Percentiles rank a stretch among this genome's conserved stretches.
Evolutionary conservation across 1,140 invertebrate species (phyloP).

Genomic region (Leptonema lineaticorne): DNA sequence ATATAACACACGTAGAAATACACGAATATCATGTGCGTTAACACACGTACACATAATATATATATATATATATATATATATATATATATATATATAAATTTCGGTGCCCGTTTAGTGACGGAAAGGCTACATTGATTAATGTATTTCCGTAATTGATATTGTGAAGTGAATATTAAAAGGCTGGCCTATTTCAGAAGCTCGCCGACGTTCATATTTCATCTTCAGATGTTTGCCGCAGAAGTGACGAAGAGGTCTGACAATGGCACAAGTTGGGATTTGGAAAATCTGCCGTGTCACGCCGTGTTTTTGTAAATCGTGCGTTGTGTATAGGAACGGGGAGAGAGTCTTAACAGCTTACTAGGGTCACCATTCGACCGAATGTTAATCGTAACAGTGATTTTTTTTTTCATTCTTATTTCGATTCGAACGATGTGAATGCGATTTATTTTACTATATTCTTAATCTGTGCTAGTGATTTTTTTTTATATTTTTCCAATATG

Average conservation of each 20-base stretch:
- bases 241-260: constrained; percentile 28
- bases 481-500: too few relatives aligned
- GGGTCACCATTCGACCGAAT: constrained; percentile 11
- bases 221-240: constrained; percentile 32
- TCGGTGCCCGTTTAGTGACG: constrained; percentile 15
- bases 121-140: constrained; percentile 28
- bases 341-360: constrained; percentile 9
- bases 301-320: constrained; percentile 28
- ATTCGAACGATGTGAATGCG: too few relatives aligned
- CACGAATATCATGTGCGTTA: too few relatives aligned
- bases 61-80: neutral
- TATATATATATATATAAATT: neutral
- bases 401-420: neutral
- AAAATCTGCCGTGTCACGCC: constrained; percentile 23
- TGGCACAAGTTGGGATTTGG: constrained; percentile 28
- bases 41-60: neutral
- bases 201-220: constrained; percentile 29
- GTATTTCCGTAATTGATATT: constrained; percentile 31
- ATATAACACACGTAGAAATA: neutral
- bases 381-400: neutral
- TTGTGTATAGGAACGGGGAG: neutral
- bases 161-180: constrained; percentile 36
- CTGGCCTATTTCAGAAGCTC: constrained; percentile 29
- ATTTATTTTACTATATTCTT: too few relatives aligned
- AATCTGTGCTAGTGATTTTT: too few relatives aligned